Percentiles rank a stretch among this genome's conserved stretches.
Evolutionary conservation across 2,888 invertebrate genomes (phyloP).

Genomic region (Tipula unca): DNA sequence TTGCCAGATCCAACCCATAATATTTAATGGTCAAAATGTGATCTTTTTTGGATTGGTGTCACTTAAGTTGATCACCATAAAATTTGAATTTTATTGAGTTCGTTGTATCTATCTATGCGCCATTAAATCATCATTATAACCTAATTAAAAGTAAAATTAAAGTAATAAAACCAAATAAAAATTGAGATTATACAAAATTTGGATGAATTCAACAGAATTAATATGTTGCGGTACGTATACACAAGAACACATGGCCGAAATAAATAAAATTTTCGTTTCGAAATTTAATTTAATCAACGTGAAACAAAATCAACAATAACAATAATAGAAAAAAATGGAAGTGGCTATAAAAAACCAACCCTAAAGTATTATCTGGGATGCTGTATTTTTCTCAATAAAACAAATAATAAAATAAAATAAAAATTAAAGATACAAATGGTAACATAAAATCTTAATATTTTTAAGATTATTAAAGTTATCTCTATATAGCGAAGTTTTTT

Average conservation of each 20-base stretch:
- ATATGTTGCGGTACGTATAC: neutral
- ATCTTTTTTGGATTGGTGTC: neutral
- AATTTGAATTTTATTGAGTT: too few relatives aligned
- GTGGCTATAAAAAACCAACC: neutral
- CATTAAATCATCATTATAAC: neutral
- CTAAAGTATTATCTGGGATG: neutral
- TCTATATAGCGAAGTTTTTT: constrained; percentile 27
- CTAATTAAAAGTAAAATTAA: neutral
- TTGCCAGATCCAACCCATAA: too few relatives aligned
- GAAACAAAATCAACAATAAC: neutral
- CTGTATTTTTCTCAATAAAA: neutral
- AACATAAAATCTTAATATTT: neutral
- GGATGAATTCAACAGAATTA: neutral
- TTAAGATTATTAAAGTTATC: constrained; percentile 1
- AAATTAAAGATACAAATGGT: neutral
- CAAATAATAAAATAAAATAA: neutral
- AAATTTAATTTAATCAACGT: neutral
- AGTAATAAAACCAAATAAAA: neutral
- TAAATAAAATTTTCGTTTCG: neutral
- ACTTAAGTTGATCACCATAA: too few relatives aligned
- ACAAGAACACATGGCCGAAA: neutral
- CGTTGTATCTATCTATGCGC: neutral
- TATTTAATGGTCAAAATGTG: too few relatives aligned
- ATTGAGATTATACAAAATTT: neutral
- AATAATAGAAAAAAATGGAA: neutral